Conservation (phyloP, 2,113 vertebrate genomes). For the Lonchura striata region DNA sequence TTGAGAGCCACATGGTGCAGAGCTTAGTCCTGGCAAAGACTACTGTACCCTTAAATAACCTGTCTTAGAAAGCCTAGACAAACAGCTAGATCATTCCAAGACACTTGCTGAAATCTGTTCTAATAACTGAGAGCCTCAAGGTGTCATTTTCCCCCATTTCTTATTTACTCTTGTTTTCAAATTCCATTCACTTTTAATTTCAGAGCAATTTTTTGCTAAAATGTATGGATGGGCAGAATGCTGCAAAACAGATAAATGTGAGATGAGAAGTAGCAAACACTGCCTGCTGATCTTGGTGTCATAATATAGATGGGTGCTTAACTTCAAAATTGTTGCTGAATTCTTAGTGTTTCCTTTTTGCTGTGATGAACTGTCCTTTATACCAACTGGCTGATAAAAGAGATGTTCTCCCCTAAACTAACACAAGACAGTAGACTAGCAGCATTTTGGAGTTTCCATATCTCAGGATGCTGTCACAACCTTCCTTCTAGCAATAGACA, state of each 20-base stretch:
- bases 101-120: not conserved
- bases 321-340: not conserved
- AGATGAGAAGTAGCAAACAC: not conserved
- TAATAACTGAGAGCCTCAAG: not conserved
- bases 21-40: not conserved
- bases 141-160: not conserved
- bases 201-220: not conserved
- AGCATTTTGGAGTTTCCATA: not conserved
- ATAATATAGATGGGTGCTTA: not conserved
- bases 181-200: not conserved
- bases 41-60: not conserved
- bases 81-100: not conserved
- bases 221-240: not conserved
- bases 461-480: not conserved
- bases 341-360: not conserved
- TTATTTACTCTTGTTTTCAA: not conserved
- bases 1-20: not conserved
- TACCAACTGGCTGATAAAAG: not conserved
- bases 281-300: not conserved
- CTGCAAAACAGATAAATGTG: not conserved
- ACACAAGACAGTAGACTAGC: not conserved
- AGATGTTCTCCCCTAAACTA: not conserved
- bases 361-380: not conserved
- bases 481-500: not conserved
- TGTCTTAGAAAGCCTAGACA: not conserved